Evolutionary conservation across 2,888 invertebrate genomes (phyloP).

Genomic region (Phania funesta): DNA sequence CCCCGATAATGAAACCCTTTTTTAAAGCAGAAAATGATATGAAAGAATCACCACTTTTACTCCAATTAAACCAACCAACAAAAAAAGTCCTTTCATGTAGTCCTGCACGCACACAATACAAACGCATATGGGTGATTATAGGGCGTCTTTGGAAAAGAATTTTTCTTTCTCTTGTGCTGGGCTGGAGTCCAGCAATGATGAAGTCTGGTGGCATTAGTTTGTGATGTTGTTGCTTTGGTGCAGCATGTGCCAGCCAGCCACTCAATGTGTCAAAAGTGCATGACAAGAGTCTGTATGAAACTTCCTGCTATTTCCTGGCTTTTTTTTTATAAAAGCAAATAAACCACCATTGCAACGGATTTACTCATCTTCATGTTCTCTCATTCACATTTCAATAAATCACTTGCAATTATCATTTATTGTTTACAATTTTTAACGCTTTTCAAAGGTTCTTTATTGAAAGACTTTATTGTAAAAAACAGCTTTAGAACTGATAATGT

Average conservation of each 20-base stretch:
- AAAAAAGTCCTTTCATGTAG: slow-evolving; percentile 36
- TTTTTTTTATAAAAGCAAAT: background rate
- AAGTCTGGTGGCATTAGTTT: slow-evolving; percentile 3
- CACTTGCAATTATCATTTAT: slow-evolving; percentile 61
- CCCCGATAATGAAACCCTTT: slow-evolving; percentile 41
- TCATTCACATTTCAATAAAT: slow-evolving; percentile 50
- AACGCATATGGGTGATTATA: slow-evolving; percentile 44
- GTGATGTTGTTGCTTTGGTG: slow-evolving; percentile 8
- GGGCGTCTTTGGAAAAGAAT: slow-evolving; percentile 31
- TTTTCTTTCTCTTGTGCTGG: background rate
- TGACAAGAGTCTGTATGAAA: slow-evolving; percentile 29
- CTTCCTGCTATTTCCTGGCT: slow-evolving; percentile 15
- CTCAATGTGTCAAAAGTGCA: slow-evolving; percentile 52
- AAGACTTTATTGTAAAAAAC: background rate
- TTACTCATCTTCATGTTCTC: background rate
- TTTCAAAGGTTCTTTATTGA: background rate
- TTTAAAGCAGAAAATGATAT: background rate
- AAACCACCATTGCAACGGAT: slow-evolving; percentile 27
- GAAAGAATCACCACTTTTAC: slow-evolving; percentile 40
- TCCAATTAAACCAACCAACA: background rate
- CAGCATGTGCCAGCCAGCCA: slow-evolving; percentile 55
- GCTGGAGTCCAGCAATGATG: background rate
- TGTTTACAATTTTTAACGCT: slow-evolving; percentile 52
- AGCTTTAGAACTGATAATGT: slow-evolving; percentile 4
- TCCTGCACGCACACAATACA: slow-evolving; percentile 10